Evolutionary conservation across 2,888 invertebrate species (phyloP).

Genomic region (Chrysotoxum bicinctum): DNA sequence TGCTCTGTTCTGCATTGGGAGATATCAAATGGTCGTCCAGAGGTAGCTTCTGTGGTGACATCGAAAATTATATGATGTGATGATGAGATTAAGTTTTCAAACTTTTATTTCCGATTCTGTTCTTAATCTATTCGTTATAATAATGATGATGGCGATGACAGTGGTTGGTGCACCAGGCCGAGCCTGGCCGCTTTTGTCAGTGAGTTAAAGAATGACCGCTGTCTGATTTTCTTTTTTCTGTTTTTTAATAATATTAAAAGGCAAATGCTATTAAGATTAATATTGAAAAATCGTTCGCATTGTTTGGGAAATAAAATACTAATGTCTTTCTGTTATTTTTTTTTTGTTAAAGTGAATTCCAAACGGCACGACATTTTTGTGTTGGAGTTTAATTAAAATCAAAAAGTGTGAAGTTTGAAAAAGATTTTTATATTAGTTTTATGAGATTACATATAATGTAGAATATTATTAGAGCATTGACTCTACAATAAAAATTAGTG

Average conservation of each 20-base stretch:
- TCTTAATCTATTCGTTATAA: conserved; percentile 67
- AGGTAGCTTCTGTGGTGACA: conserved; percentile 78
- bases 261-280: conserved; percentile 72
- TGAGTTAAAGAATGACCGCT: conserved; percentile 44
- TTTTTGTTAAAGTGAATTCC: conserved; percentile 60
- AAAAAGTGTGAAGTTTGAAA: conserved; percentile 16
- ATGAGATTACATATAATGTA: not conserved
- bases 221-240: conserved; percentile 41
- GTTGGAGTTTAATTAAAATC: conserved; percentile 50
- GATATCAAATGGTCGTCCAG: conserved; percentile 64
- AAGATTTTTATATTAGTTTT: conserved; percentile 24
- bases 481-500: not conserved
- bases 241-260: conserved; percentile 60
- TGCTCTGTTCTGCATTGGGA: conserved; percentile 5
- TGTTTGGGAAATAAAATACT: conserved; percentile 61
- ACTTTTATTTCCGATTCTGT: conserved; percentile 76
- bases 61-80: conserved; percentile 80
- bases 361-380: conserved; percentile 20
- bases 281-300: conserved; percentile 72
- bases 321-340: conserved; percentile 19
- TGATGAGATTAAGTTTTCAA: conserved; percentile 80
- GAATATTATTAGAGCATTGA: conserved; percentile 17
- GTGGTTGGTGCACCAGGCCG: not conserved
- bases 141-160: conserved; percentile 54
- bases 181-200: conserved; percentile 25